Base-by-base conservation (phyloP, 2,113 vertebrate genomes). In the Prochilodus magdalenae region DNA sequence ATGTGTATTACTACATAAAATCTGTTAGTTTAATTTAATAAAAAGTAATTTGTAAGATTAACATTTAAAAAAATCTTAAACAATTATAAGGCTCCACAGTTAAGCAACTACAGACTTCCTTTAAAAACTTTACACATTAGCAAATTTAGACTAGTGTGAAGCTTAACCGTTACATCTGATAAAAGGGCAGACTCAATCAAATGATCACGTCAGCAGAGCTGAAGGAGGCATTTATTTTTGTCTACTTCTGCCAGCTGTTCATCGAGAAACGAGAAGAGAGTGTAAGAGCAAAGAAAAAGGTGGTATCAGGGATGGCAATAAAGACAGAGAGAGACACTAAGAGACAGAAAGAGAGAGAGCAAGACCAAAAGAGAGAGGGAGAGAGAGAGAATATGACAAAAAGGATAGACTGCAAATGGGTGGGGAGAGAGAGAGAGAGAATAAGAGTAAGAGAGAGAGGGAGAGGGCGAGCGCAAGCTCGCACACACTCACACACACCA, bases 121-220 rank as follows among this genome's bases (percentile, higher is more conserved):
- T 53, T 4, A 47, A 22, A 30, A 55, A 63, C 16, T 40, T 70
- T n/a, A 33, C 22, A n/a, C 13, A 81, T 66, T 53, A 30, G 15
- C 30, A 36, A 11, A 63, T 13, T 81, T 72, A 59, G 40, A 44
- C 8, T 10, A 44, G 26, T 62, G 63, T 4, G 51, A 75, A 67
- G 67, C 66, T 69, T 60, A 78, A 83, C 49, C 66, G 36, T 60
- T 75, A 51, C 12, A 72, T 36, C 26, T 65, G 53, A 72, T 78
- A 75, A 83, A 60, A 72, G 55, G 36, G 65, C 26, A 80, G 51
- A 77, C 67, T 74, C 60, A 81, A 73, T 80, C 75, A 72, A 86
- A 77, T 74, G 82, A 85, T 88, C 57, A 85, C 77, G 77, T 85
- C 82, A 85, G 83, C 79, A 87, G 77, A 86, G 74, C 59, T 85